These are phyloP conservation scores for Macroglossus sobrinus DNA, from an alignment of 2,113 vertebrate genomes.

Conservation along the genomic window DNA sequence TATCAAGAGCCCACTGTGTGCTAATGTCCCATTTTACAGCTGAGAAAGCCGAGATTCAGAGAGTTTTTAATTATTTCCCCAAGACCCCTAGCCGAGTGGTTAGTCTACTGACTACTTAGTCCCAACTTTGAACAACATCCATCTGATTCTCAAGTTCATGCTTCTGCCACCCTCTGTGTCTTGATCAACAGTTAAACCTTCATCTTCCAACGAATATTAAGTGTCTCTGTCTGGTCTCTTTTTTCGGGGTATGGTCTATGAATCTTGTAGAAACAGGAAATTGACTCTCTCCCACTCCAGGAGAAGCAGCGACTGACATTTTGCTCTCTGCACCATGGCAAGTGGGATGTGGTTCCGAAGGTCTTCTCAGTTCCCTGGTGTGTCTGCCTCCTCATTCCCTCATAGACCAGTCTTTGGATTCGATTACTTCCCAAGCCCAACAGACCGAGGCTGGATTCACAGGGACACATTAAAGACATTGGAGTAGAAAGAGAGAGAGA, in stretches of 20 bases:
- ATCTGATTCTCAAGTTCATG: neutral
- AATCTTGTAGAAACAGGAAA: neutral
- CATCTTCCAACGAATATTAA: neutral
- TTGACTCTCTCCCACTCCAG: neutral
- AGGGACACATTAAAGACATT: neutral
- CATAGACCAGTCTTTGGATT: neutral
- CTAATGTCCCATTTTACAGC: neutral
- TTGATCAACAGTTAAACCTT: neutral
- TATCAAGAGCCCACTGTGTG: neutral
- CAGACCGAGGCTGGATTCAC: neutral
- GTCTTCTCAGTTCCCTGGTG: neutral
- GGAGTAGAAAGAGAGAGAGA: neutral
- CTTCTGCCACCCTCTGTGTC: neutral
- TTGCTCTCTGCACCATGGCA: accelerated
- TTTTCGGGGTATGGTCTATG: neutral
- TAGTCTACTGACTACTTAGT: neutral
- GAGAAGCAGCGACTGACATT: neutral
- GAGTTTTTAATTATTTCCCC: neutral
- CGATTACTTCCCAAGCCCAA: neutral
- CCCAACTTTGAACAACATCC: neutral
- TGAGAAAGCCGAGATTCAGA: neutral
- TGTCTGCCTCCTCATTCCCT: neutral
- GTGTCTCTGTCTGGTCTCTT: neutral
- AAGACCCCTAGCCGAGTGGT: neutral
- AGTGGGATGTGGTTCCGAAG: neutral